Conservation (phyloP, 2,113 vertebrate genomes). For the Xenopus tropicalis region DNA sequence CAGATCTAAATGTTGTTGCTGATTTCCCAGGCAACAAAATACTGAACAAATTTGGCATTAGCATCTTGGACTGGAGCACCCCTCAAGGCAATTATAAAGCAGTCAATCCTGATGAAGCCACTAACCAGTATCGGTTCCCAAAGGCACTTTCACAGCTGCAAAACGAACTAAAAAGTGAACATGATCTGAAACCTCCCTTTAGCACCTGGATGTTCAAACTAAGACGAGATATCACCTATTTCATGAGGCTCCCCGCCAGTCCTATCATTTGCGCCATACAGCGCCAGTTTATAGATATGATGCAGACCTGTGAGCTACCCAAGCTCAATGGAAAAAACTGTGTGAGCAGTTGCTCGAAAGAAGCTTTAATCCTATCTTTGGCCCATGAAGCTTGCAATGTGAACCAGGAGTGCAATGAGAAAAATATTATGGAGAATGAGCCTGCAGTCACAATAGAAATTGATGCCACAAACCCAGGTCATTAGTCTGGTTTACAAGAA, state of each 20-base stretch:
- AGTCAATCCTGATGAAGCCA: constrained; percentile 40
- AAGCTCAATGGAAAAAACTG: constrained; percentile 64
- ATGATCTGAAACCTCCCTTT: neutral
- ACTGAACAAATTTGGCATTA: constrained; percentile 79
- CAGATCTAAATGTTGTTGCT: constrained; percentile 50
- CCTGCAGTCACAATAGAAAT: constrained; percentile 55
- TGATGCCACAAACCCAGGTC: constrained; percentile 65
- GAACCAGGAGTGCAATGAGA: constrained; percentile 4
- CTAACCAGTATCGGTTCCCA: constrained; percentile 74
- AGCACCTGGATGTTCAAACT: constrained; percentile 44
- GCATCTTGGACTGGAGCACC: constrained; percentile 61
- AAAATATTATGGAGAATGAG: constrained; percentile 20
- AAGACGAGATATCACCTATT: constrained; percentile 59
- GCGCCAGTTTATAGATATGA: constrained; percentile 64
- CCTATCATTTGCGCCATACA: constrained; percentile 67
- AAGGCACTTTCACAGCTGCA: constrained; percentile 68
- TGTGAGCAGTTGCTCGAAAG: constrained; percentile 62
- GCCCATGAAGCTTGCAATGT: constrained; percentile 53
- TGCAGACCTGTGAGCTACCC: constrained; percentile 65
- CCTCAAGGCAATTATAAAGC: constrained; percentile 49
- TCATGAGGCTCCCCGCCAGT: constrained; percentile 65
- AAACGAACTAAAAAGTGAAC: constrained; percentile 55
- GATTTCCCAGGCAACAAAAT: constrained; percentile 74
- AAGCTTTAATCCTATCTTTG: constrained; percentile 71
- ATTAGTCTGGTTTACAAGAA: neutral